phyloP scores from a whole-genome alignment of 1,140 invertebrate species.

The Drosophila arawakana region DNA sequence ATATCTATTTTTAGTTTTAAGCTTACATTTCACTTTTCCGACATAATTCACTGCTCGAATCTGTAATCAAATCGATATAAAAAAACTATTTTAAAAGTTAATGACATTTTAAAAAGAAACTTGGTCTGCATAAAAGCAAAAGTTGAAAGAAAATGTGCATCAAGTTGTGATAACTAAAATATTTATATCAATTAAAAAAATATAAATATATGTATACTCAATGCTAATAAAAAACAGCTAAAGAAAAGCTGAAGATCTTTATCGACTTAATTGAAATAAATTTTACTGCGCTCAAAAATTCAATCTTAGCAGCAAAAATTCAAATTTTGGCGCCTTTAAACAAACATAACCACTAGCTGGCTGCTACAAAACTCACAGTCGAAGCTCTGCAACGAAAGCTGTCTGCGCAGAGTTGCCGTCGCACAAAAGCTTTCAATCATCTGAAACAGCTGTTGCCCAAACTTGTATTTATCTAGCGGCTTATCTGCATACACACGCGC shows the following conservation, averaged over 20 bases:
- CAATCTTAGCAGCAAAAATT: not conserved
- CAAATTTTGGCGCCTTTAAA: conserved; percentile 10
- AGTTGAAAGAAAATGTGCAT: too few species aligned
- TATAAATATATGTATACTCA: too few species aligned
- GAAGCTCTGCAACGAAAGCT: conserved; percentile 16
- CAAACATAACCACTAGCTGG: not conserved
- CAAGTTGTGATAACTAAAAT: not conserved
- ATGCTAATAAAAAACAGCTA: too few species aligned
- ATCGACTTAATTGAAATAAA: too few species aligned
- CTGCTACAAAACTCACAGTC: conserved; percentile 3
- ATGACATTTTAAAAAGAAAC: not conserved
- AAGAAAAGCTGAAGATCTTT: too few species aligned
- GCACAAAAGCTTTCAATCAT: conserved; percentile 19
- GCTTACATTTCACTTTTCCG: conserved; percentile 62
- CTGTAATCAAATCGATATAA: conserved; percentile 11
- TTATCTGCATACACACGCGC: conserved; percentile 45
- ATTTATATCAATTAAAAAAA: not conserved
- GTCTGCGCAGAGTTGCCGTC: conserved; percentile 20
- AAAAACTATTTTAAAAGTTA: not conserved
- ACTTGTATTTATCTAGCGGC: conserved; percentile 68
- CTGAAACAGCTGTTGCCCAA: conserved; percentile 52
- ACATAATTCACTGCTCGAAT: conserved; percentile 1
- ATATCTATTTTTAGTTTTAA: conserved; percentile 50
- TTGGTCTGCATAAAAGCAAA: not conserved
- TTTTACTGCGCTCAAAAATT: not conserved